Base-by-base conservation (phyloP, 2,888 invertebrate genomes). In the Nymphalis polychloros region DNA sequence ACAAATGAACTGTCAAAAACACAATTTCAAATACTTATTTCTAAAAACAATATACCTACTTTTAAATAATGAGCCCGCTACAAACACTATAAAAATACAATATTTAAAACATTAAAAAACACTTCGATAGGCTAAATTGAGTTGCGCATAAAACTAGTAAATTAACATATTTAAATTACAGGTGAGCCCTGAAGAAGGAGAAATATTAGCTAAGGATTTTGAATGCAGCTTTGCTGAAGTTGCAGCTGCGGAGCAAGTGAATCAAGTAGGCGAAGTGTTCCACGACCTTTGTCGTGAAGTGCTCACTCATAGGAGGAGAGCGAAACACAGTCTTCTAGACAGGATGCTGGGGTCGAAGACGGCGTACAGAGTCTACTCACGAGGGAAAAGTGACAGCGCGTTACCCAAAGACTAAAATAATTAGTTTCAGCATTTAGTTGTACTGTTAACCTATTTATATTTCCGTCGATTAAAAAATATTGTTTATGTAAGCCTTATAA, bases 171-270 rank as follows among this genome's bases (percentile, higher is more conserved):
- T 41, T 41, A 13, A 41, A 41, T 75, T 76, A 19, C 81, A 93
- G 93, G 97, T 98, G 64, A 97, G 96, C 81, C 94, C 94, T 5
- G 97, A 97, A 79, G 97, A 98, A 89, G 98, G 97, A 47, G 97
- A 97, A 84, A 97, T 96, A 76, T 89, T 98, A 63, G 97, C 97
- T 13, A 96, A 97, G 84, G 97, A 97, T 84, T 96, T 96, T 81
- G 97, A 97, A 81, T 97, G 97, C 86, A 95, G 95, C 81, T 98
- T 97, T 87, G 95, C 95, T 50, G 97, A 98, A 88, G 96, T 97
- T 16, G 96, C 97, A 0, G 97, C 97, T 0, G 97, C 97, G 0
- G 97, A 98, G 84, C 97, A 97, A 89, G 96, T 96, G 13, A 94
- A 94, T 66, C 96, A 97, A 82, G 96, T 98, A 7, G 96, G 96